Evolutionary conservation across 2,888 invertebrate genomes (phyloP), one percentile per base, ranked within the genome.

Genomic region (Odontocolon sp.): DNA sequence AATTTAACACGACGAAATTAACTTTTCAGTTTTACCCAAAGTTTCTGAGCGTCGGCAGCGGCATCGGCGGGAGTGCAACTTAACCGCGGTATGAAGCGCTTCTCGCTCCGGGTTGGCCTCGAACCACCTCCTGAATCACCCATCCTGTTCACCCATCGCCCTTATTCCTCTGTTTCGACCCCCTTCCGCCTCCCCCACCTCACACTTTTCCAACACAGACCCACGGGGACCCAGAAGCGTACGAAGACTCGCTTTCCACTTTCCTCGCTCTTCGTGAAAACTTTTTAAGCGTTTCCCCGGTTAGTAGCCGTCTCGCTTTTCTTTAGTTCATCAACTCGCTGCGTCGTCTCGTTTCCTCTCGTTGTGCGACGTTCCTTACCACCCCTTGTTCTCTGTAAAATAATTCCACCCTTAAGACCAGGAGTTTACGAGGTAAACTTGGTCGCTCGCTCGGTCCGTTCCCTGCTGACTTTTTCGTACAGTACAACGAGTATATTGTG

Each of bases 1-100:
- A 88, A 88, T 88, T 88, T 88, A 87, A 87, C 88, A 85, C 87
- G 88, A 87, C 87, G 85, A 88, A 89, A 89, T 89, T 88, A 89
- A 89, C 89, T 89, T 89, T 89, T 88, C 88, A 89, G 89, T 89
- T 89, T 87, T 87, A 87, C 87, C 79, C 84, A 84, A 88, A 88
- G 87, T 88, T 89, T 87, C 85, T 81, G n/a, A n/a, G n/a, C n/a
- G 86, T 33, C 33, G 45, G 40, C 16, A n/a, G 11, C 40, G 31
- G 26, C 57, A 26, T 11, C 21, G 45, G 8, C 40, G 59, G 31
- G 31, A 45, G 61, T 54, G 40, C 71, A 63, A 77, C 63, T 77
- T 72, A 68, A 77, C 77, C 68, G 71, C 71, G 71, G 70, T 67
- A 69, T 64, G 75, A 75, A 45, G 45, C 38, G 50, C 38, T 56